Base-by-base conservation (phyloP, 2,113 vertebrate species). In the Tachuris rubrigastra region DNA sequence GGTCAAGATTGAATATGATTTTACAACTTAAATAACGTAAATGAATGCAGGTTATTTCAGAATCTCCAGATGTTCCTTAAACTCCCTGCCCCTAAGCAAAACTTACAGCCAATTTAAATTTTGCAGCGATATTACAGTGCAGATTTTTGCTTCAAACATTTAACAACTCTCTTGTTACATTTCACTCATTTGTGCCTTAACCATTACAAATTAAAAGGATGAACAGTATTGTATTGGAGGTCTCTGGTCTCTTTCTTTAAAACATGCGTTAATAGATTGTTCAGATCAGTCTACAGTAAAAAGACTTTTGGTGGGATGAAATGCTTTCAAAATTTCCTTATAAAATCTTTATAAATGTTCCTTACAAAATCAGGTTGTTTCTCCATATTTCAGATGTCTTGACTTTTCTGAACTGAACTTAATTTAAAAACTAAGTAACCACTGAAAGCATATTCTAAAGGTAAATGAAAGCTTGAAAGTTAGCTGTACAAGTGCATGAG, bases 1-100 rank as follows among this genome's bases (percentile, higher is more conserved):
- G 98, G 98, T 98, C 98, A 98, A 98, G 98, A 98, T 96, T 98
- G 98, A 98, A 98, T 98, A 98, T 98, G 98, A 98, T 98, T 98
- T 98, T 98, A 98, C 98, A 98, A 97, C 97, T 98, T 98, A 98
- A 98, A 98, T 98, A 98, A 98, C 96, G 68, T 98, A 98, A 98
- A 98, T 98, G 98, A 98, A 98, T 97, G 97, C 97, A 98, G 98
- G 98, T 98, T 98, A 98, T 98, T 98, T 98, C 98, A 98, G 98
- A 97, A 98, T 97, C 97, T 97, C 98, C 98, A 98, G 98, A 98
- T 98, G 98, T 98, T 98, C 94, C 79, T 96, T 95, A 97, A 97
- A 97, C 97, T 97, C 96, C 91, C 96, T 98, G 96, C 88, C 95
- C 95, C 93, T 97, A 96, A 88, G 94, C 19, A 3, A 97, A 98